A percentile compares a stretch with the other conserved stretches of the same genome.
These are phyloP conservation scores for Hydroisotoma schaefferi DNA, from an alignment of 2,888 invertebrate genomes.

Conservation along the genomic window DNA sequence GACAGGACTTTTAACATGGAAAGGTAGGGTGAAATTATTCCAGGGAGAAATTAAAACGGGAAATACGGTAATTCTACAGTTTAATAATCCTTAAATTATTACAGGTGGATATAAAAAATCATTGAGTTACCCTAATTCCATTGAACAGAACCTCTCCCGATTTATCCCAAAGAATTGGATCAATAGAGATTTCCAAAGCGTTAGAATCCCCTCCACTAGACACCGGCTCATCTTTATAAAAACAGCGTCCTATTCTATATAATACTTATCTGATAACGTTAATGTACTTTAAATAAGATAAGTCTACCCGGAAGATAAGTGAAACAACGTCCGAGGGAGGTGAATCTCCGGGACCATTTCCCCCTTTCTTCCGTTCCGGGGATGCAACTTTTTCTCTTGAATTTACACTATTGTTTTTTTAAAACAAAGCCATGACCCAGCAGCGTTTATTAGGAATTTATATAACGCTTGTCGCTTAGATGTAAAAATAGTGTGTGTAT, in stretches of 20 bases:
- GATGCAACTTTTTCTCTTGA: constrained; percentile 17
- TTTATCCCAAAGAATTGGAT: constrained; percentile 30
- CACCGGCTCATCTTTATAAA: constrained; percentile 8
- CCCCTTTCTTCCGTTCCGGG: constrained; percentile 26
- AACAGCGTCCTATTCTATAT: background rate
- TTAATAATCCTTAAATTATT: background rate
- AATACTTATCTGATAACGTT: background rate
- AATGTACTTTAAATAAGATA: background rate
- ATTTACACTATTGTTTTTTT: constrained; percentile 12
- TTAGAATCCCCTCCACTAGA: constrained; percentile 23
- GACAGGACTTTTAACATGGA: too few species aligned
- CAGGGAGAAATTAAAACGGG: background rate
- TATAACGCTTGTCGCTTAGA: too few species aligned
- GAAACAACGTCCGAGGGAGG: constrained; percentile 32
- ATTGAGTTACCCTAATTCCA: constrained; percentile 23
- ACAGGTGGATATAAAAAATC: background rate
- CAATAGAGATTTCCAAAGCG: constrained; percentile 21
- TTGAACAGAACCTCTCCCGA: constrained; percentile 12
- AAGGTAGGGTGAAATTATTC: too few species aligned
- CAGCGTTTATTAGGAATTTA: too few species aligned
- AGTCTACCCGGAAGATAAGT: constrained; percentile 22
- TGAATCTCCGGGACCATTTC: constrained; percentile 23
- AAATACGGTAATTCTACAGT: background rate
- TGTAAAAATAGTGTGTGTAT: background rate
- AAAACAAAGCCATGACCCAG: background rate